Evolutionary conservation across 2,113 vertebrate species (phyloP).

Genomic region (Pelecanus crispus): DNA sequence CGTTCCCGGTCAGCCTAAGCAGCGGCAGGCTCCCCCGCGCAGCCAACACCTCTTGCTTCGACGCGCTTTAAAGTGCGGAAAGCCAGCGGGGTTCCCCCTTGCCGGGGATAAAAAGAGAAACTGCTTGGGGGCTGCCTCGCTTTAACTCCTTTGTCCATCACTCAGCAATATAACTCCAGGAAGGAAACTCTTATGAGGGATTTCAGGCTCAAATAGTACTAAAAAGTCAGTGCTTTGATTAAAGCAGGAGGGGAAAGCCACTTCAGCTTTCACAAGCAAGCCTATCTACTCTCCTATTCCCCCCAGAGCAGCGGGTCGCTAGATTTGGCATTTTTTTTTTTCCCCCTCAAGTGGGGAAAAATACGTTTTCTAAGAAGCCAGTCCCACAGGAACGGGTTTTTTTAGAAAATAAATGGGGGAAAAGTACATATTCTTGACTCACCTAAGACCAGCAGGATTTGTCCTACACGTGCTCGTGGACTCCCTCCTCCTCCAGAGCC

Average conservation of each 20-base stretch:
- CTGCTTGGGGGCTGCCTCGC: background rate
- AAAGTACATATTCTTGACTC: background rate
- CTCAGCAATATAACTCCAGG: background rate
- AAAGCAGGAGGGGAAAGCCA: background rate
- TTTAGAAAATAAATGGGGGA: accelerated
- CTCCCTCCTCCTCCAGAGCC: background rate
- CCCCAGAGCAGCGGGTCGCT: background rate
- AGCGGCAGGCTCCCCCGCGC: background rate
- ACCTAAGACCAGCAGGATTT: background rate
- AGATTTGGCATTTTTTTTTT: background rate
- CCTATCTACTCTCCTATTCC: accelerated
- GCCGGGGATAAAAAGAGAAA: background rate
- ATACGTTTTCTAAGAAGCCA: background rate
- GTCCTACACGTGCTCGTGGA: accelerated
- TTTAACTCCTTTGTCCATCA: background rate
- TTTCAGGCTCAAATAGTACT: background rate
- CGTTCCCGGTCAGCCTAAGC: background rate
- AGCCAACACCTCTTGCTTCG: background rate
- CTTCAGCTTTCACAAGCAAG: background rate
- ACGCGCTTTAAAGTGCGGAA: background rate
- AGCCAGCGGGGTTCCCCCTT: background rate
- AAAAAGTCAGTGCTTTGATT: background rate
- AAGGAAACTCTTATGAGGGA: background rate
- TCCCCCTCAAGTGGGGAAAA: background rate
- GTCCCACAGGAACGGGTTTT: background rate